phyloP scores from a whole-genome alignment of 2,797 vertebrate species.

The Xenopus petersii region DNA sequence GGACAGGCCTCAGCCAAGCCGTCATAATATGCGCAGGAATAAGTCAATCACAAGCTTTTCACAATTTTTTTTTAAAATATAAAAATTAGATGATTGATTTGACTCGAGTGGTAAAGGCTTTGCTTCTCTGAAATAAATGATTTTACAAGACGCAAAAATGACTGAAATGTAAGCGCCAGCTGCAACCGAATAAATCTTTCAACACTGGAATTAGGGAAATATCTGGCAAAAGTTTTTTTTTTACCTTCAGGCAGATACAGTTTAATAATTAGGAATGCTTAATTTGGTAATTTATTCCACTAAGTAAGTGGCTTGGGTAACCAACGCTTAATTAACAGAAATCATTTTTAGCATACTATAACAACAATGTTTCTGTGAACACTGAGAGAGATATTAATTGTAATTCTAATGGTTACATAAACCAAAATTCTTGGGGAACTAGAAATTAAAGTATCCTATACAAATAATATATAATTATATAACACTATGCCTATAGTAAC shows the following conservation, averaged over 20 bases:
- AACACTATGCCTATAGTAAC: too few relatives aligned
- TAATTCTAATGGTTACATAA: too few relatives aligned
- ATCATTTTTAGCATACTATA: too few relatives aligned
- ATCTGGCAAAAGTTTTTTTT: not conserved
- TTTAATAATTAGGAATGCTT: not conserved
- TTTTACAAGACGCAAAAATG: slow-evolving; percentile 15
- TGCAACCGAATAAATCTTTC: not conserved
- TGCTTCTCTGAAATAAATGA: slow-evolving; percentile 35
- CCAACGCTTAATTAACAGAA: too few relatives aligned
- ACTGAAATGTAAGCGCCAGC: not conserved
- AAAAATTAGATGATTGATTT: slow-evolving; percentile 34
- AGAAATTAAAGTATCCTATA: too few relatives aligned
- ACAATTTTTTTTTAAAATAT: slow-evolving; percentile 33
- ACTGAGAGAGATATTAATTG: too few relatives aligned
- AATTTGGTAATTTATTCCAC: not conserved
- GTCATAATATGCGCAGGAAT: slow-evolving; percentile 27
- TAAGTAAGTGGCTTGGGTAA: too few relatives aligned
- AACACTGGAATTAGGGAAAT: not conserved
- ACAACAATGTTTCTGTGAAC: too few relatives aligned
- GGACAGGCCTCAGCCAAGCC: slow-evolving; percentile 9
- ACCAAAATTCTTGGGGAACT: too few relatives aligned
- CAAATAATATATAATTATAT: too few relatives aligned
- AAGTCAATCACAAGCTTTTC: slow-evolving; percentile 44
- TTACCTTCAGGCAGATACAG: not conserved
- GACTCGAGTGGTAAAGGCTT: slow-evolving; percentile 6